Evolutionary conservation across 2,113 vertebrate genomes (phyloP).

Genomic region (Albula glossodonta): DNA sequence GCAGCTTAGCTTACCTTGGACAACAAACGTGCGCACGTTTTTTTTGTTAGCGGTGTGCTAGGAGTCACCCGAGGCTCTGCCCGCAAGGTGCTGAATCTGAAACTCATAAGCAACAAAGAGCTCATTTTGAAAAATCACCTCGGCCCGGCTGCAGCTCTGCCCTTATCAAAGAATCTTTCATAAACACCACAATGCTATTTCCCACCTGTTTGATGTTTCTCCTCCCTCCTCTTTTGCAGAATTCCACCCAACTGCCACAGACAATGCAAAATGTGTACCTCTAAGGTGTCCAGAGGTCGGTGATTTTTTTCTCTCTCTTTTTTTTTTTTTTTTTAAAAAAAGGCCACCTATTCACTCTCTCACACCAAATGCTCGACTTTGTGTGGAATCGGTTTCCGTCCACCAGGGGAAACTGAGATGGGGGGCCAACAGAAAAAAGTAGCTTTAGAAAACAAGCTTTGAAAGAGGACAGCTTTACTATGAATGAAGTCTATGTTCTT

Average conservation of each 20-base stretch:
- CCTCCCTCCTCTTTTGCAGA: constrained; percentile 77
- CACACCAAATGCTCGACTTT: constrained; percentile 79
- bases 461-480: constrained; percentile 95
- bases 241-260: constrained; percentile 79
- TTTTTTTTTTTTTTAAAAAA: constrained; percentile 62
- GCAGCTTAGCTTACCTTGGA: constrained; percentile 61
- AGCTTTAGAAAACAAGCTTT: constrained; percentile 82
- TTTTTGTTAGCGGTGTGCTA: constrained; percentile 45
- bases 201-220: constrained; percentile 86
- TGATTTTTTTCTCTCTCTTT: constrained; percentile 58
- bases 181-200: constrained; percentile 74
- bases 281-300: constrained; percentile 85
- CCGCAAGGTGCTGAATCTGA: constrained; percentile 58
- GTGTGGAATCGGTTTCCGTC: constrained; percentile 83
- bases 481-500: constrained; percentile 94
- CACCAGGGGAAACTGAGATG: constrained; percentile 84
- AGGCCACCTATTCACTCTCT: constrained; percentile 80
- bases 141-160: constrained; percentile 63
- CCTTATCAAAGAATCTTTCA: constrained; percentile 75
- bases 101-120: constrained; percentile 70
- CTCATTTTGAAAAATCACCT: constrained; percentile 71
- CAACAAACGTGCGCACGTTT: constrained; percentile 54
- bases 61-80: constrained; percentile 46
- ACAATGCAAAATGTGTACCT: constrained; percentile 85
- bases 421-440: constrained; percentile 78